These are phyloP conservation scores for Myrmecobius fasciatus DNA, from an alignment of 2,113 vertebrate genomes.

Conservation along the genomic window DNA sequence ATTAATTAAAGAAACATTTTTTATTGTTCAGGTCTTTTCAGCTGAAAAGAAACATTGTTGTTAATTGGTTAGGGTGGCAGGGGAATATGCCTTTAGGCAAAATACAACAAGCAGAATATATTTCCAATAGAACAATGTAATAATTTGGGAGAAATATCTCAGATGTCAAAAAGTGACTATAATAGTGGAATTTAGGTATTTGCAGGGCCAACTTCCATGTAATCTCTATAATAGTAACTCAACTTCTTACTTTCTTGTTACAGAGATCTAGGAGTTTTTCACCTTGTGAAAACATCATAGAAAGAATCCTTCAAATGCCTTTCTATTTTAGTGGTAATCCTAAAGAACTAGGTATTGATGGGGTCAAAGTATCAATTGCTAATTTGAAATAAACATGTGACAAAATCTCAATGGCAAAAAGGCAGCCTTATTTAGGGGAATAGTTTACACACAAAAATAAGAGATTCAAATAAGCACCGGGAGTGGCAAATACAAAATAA, in stretches of 20 bases:
- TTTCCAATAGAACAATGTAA: neutral
- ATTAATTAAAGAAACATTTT: neutral
- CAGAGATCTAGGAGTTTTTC: neutral
- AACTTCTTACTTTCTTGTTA: neutral
- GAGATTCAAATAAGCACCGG: too few relatives aligned
- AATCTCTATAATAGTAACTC: neutral
- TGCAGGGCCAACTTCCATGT: neutral
- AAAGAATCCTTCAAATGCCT: neutral
- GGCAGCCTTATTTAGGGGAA: too few relatives aligned
- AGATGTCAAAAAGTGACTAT: neutral
- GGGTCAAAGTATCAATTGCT: too few relatives aligned
- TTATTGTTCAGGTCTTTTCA: neutral
- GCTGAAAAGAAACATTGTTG: neutral
- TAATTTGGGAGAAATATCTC: neutral
- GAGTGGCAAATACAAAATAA: too few relatives aligned
- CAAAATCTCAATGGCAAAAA: too few relatives aligned
- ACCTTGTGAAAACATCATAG: neutral
- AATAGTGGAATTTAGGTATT: neutral
- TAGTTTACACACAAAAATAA: too few relatives aligned
- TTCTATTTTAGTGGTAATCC: neutral
- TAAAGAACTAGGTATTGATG: neutral
- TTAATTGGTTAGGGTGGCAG: neutral
- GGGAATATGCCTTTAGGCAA: neutral
- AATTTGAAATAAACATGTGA: too few relatives aligned
- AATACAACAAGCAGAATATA: neutral